phyloP scores from a whole-genome alignment of 2,888 invertebrate genomes.

The Tupiocoris notatus region DNA sequence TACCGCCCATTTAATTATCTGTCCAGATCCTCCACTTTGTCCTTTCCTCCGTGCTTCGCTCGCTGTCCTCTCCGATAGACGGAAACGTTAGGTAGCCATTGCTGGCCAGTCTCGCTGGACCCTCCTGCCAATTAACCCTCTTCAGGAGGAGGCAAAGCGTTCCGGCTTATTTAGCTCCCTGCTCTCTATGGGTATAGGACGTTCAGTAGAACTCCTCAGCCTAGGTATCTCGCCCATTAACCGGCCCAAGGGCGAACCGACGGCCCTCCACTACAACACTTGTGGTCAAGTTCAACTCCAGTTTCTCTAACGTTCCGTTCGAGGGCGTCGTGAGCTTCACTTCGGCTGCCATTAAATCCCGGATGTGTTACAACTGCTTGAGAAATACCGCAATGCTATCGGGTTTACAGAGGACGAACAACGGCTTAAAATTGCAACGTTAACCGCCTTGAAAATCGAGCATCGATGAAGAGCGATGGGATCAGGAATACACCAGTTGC shows the following conservation, averaged over 20 bases:
- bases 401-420: no score
- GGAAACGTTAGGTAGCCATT: background rate
- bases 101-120: no score
- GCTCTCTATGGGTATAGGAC: background rate
- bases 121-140: slow-evolving; percentile 20
- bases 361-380: no score
- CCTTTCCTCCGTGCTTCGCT: background rate
- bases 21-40: background rate
- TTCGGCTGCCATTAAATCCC: background rate
- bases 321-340: background rate
- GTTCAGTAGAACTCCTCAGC: background rate
- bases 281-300: background rate
- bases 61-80: background rate
- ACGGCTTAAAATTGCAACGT: no score
- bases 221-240: background rate
- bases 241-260: background rate
- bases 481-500: no score
- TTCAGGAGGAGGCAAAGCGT: background rate
- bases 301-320: background rate
- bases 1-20: background rate
- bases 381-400: no score
- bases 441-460: no score
- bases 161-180: slow-evolving; percentile 19
- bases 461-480: no score
- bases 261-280: background rate